phyloP scores from a whole-genome alignment of 2,797 vertebrate species.

The Poecilia wingei region DNA sequence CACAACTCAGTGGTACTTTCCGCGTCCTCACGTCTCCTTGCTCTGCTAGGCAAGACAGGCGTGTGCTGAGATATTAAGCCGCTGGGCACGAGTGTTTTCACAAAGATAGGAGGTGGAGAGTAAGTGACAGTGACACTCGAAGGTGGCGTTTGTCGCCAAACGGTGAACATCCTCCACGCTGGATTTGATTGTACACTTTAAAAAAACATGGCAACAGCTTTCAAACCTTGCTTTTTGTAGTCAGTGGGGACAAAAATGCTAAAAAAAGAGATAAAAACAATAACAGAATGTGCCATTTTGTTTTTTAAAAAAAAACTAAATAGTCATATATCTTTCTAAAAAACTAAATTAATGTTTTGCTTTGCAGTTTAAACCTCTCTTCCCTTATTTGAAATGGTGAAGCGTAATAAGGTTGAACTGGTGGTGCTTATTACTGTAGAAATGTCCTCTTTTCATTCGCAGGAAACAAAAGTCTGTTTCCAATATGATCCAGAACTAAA shows the following conservation, averaged over 20 bases:
- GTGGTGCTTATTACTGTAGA: slow-evolving; percentile 81
- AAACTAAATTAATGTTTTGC: slow-evolving; percentile 91
- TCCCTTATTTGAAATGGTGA: slow-evolving; percentile 84
- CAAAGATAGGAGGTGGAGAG: slow-evolving; percentile 41
- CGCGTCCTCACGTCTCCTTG: slow-evolving; percentile 61
- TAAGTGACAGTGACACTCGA: slow-evolving; percentile 61
- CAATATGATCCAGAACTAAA: slow-evolving; percentile 50
- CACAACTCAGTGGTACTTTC: slow-evolving; percentile 69
- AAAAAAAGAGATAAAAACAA: slow-evolving; percentile 46
- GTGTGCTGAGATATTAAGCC: slow-evolving; percentile 18
- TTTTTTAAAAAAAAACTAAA: slow-evolving; percentile 81
- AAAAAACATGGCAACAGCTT: slow-evolving; percentile 61
- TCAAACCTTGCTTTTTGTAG: slow-evolving; percentile 46
- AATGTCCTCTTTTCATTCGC: slow-evolving; percentile 64
- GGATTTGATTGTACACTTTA: slow-evolving; percentile 84
- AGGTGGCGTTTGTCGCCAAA: slow-evolving; percentile 47
- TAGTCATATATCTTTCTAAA: slow-evolving; percentile 90
- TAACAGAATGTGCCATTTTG: slow-evolving; percentile 81
- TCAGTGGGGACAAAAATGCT: slow-evolving; percentile 53
- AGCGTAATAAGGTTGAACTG: slow-evolving; percentile 83
- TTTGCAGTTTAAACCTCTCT: slow-evolving; percentile 82
- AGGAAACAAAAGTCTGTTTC: slow-evolving; percentile 77
- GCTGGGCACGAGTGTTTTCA: slow-evolving; percentile 23
- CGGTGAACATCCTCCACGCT: slow-evolving; percentile 64
- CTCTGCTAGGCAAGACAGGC: slow-evolving; percentile 22